Base-by-base conservation (phyloP, 2,797 vertebrate genomes). In the Fundulus diaphanus region DNA sequence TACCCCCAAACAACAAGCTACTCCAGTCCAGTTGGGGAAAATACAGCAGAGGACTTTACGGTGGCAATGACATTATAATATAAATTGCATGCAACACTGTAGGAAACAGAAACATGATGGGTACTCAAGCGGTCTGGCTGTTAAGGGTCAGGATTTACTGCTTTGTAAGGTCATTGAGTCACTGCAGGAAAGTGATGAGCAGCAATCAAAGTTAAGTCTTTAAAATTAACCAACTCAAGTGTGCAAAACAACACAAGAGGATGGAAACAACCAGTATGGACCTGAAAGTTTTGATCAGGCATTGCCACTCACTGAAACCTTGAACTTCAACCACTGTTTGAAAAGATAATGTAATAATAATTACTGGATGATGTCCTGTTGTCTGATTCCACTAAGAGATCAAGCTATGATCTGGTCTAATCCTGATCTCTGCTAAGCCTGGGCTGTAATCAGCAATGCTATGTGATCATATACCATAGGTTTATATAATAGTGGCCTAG, bases 401-500 rank as follows among this genome's bases (percentile, higher is more conserved):
- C 73, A 59, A 70, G 24, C 72, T 84, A 51, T 80, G 77, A 84
- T 85, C 82, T 66, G 46, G 52, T 77, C 56, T 90, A 88, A 90
- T 88, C 81, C 78, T 74, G 82, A 83, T 77, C 81, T 82, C 75
- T 73, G 44, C 70, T 80, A 69, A 80, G 74, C 70, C n/a, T 51
- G 68, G 56, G 63, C 37, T 83, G 42, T 72, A 76, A 79, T 73
- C 79, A 52, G 68, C 48, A 69, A 73, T 70, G 37, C 66, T 78
- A 51, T 35, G 57, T 3, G 29, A 46, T 73, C 12, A 27, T 11
- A 72, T 59, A 42, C 2, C 24, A 42, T 46, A 27, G 5, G 24
- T 81, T 91, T 88, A 92, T 56, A 5, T 90, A 91, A 92, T 70
- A 48, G 33, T 67, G 49, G 70, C 77, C 31, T 33, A 37, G 5